Evolutionary conservation across 2,797 vertebrate species (phyloP).

Genomic region (Mus spretus): DNA sequence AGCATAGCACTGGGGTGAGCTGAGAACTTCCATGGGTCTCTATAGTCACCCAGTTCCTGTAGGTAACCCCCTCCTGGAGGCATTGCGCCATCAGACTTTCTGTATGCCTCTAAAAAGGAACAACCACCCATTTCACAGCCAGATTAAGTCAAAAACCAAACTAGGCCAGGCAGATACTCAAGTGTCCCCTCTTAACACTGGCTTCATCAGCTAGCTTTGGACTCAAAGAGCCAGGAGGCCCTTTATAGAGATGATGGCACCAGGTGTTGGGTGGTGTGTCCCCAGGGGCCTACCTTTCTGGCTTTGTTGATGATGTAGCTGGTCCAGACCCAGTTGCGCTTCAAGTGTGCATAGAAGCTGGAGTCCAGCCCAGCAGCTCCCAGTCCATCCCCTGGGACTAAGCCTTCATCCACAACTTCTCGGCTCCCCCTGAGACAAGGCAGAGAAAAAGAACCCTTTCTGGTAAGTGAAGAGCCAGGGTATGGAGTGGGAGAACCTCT

Average conservation of each 20-base stretch:
- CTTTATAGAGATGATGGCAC: accelerated
- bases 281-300: conserved; percentile 86
- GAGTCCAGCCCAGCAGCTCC: conserved; percentile 97
- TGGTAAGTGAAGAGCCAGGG: background rate
- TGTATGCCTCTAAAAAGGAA: background rate
- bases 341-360: conserved; percentile 96
- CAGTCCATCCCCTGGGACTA: conserved; percentile 93
- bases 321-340: conserved; percentile 99
- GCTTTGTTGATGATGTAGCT: conserved; percentile 93
- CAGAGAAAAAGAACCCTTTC: background rate
- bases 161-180: background rate
- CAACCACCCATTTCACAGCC: background rate
- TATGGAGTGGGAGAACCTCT: background rate
- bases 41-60: background rate
- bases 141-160: background rate
- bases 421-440: conserved; percentile 90
- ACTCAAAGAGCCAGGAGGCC: background rate
- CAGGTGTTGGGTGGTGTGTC: accelerated
- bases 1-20: background rate
- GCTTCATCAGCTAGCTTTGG: background rate
- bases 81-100: background rate
- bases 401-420: conserved; percentile 92
- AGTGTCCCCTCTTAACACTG: background rate
- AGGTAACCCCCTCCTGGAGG: accelerated
- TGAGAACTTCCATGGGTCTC: background rate